Conservation (phyloP, 1,140 invertebrate species). For the Telenomus remus region DNA sequence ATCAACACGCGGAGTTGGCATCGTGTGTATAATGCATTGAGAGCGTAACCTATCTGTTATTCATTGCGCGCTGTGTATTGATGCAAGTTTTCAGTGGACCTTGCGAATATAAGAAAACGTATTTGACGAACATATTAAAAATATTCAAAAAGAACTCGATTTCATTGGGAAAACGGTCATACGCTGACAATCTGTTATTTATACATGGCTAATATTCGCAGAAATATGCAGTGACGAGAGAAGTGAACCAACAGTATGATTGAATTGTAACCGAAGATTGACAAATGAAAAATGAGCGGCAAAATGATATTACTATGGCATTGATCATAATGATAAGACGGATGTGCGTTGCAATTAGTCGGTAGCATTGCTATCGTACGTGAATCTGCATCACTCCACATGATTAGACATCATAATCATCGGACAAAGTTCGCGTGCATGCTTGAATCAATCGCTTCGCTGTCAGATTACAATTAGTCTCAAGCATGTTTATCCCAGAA, state of each 20-base stretch:
- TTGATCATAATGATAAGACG: too few species aligned
- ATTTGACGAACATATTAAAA: slow-evolving; percentile 45
- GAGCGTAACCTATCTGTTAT: slow-evolving; percentile 26
- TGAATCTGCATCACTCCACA: slow-evolving; percentile 45
- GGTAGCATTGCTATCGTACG: slow-evolving; percentile 24
- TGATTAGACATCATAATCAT: slow-evolving; percentile 55
- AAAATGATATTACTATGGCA: too few species aligned
- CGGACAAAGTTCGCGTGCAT: slow-evolving; percentile 38
- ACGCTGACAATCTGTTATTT: too few species aligned
- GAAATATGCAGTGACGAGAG: too few species aligned
- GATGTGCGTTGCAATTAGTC: slow-evolving; percentile 13
- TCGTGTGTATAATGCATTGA: slow-evolving; percentile 16
- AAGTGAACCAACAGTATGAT: too few species aligned
- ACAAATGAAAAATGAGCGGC: too few species aligned
- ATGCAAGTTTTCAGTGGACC: slow-evolving; percentile 36
- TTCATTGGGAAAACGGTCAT: too few species aligned
- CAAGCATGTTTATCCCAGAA: slow-evolving; percentile 36
- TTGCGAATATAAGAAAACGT: slow-evolving; percentile 43
- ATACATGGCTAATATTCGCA: too few species aligned
- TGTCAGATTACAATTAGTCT: slow-evolving; percentile 50
- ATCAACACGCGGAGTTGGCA: slow-evolving; percentile 11
- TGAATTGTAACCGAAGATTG: too few species aligned
- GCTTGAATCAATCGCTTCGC: slow-evolving; percentile 48
- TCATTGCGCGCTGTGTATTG: slow-evolving; percentile 30
- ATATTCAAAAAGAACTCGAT: too few species aligned